Percentiles rank a stretch among this genome's conserved stretches.
Conservation (phyloP, 2,113 vertebrate genomes). For the Chaetorhynchus papuensis region DNA sequence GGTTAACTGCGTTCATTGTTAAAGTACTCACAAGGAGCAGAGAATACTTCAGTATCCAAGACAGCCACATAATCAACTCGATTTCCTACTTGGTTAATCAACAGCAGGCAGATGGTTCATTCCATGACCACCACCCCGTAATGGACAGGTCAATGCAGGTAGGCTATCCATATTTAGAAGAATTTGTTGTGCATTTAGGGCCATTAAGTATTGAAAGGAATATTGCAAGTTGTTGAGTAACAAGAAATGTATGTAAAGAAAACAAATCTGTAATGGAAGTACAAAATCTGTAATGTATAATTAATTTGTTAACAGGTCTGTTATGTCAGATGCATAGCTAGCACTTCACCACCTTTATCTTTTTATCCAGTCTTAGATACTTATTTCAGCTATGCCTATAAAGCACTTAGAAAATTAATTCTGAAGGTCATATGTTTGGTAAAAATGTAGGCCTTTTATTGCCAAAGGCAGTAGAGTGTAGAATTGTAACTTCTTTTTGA, state of each 20-base stretch:
- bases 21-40: slow-evolving; percentile 75
- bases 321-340: neutral
- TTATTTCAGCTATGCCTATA: neutral
- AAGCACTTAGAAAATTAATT: neutral
- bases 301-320: neutral
- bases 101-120: slow-evolving; percentile 65
- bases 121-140: slow-evolving; percentile 69
- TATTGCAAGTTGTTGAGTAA: neutral
- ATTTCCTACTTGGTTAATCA: slow-evolving; percentile 64
- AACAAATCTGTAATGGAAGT: neutral
- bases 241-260: neutral
- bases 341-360: neutral
- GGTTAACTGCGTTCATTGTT: slow-evolving; percentile 78
- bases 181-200: neutral
- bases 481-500: neutral
- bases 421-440: neutral
- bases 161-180: neutral
- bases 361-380: neutral
- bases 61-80: slow-evolving; percentile 39
- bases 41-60: neutral
- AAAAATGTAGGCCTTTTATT: neutral
- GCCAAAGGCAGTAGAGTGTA: neutral
- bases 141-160: slow-evolving; percentile 73
- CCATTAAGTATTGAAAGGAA: neutral
- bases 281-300: neutral